These are phyloP conservation scores for Anguilla anguilla DNA, from an alignment of 2,797 vertebrate species.

Conservation along the genomic window DNA sequence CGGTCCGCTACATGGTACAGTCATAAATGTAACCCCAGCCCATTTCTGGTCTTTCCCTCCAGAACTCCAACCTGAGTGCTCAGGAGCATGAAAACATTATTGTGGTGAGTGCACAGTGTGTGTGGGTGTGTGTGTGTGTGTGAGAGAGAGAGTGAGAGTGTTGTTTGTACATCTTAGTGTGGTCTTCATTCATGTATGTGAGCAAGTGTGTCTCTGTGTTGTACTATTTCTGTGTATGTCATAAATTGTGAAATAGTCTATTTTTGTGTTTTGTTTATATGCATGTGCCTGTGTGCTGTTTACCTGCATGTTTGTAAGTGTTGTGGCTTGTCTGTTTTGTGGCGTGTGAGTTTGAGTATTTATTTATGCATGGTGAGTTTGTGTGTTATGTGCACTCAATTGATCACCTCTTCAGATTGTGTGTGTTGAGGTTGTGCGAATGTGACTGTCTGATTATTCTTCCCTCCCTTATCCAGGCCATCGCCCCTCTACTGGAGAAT, in stretches of 20 bases:
- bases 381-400: not conserved
- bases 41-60: slow-evolving; percentile 44
- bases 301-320: slow-evolving; percentile 19
- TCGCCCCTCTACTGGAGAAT: slow-evolving; percentile 97
- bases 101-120: slow-evolving; percentile 80
- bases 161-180: too few species aligned
- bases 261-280: too few species aligned
- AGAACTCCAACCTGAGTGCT: slow-evolving; percentile 92
- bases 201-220: too few species aligned
- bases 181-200: too few species aligned
- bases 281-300: not conserved
- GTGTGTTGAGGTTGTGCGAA: not conserved
- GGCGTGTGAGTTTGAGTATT: slow-evolving; percentile 27
- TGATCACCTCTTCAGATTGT: not conserved
- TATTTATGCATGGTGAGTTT: not conserved
- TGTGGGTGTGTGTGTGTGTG: slow-evolving; percentile 22
- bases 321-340: not conserved
- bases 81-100: slow-evolving; percentile 98
- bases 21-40: slow-evolving; percentile 15
- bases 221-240: too few species aligned
- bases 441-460: not conserved
- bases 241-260: too few species aligned
- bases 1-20: not conserved
- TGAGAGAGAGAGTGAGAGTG: slow-evolving; percentile 10
- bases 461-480: slow-evolving; percentile 74